phyloP scores from a whole-genome alignment of 2,113 vertebrate species.

The Ranitomeya variabilis region DNA sequence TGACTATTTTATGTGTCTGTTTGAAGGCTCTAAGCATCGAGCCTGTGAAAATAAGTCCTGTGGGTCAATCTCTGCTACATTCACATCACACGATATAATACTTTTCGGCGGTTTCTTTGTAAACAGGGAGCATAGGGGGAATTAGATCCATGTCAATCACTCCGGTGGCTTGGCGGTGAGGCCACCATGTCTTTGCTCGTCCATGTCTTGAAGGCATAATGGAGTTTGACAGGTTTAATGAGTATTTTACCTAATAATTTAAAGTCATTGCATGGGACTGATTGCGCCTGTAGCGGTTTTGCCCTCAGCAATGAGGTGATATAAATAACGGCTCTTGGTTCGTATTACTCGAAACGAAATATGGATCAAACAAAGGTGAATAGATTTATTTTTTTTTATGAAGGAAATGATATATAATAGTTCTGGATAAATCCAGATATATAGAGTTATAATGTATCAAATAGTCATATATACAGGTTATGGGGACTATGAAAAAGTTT shows the following conservation, averaged over 20 bases:
- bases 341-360: neutral
- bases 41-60: slow-evolving; percentile 38
- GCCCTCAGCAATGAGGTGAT: neutral
- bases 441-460: neutral
- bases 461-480: neutral
- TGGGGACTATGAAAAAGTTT: neutral
- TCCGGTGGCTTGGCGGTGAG: neutral
- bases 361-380: neutral
- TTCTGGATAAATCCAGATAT: neutral
- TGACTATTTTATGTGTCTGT: slow-evolving; percentile 52
- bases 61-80: slow-evolving; percentile 26
- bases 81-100: slow-evolving; percentile 41
- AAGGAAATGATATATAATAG: neutral
- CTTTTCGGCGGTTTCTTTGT: slow-evolving; percentile 38
- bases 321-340: neutral
- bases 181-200: neutral
- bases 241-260: slow-evolving; percentile 27
- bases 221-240: slow-evolving; percentile 29
- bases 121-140: slow-evolving; percentile 40
- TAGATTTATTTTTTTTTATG: neutral
- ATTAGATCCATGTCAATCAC: slow-evolving; percentile 41
- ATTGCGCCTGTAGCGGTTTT: neutral
- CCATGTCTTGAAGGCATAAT: neutral
- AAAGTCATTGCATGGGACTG: neutral
- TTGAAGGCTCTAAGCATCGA: slow-evolving; percentile 49